These are phyloP conservation scores for Gopherus flavomarginatus DNA, from an alignment of 2,113 vertebrate species.

Conservation along the genomic window DNA sequence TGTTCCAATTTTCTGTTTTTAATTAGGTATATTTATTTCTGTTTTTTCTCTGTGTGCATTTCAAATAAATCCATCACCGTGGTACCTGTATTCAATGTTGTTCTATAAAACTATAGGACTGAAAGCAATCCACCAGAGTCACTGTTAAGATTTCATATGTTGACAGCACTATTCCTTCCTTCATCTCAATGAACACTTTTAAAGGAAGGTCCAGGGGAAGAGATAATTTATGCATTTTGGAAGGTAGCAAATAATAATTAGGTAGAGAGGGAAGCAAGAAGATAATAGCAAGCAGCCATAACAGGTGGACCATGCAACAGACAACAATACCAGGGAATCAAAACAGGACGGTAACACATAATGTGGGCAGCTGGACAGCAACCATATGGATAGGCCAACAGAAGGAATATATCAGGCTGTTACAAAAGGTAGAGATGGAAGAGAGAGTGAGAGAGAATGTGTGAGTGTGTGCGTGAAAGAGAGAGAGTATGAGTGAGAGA, in stretches of 20 bases:
- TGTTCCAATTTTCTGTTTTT: neutral
- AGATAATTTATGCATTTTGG: slow-evolving; percentile 37
- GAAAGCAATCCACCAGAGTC: slow-evolving; percentile 29
- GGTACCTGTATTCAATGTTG: neutral
- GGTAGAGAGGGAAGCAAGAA: slow-evolving; percentile 14
- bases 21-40: neutral
- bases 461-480: neutral
- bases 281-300: slow-evolving; percentile 4
- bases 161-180: slow-evolving; percentile 45
- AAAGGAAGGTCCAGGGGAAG: slow-evolving; percentile 35
- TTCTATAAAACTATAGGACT: neutral
- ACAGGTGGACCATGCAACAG: neutral
- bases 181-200: slow-evolving; percentile 59
- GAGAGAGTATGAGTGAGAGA: neutral
- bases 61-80: slow-evolving; percentile 1
- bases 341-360: neutral
- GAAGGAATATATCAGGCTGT: neutral
- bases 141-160: slow-evolving; percentile 49
- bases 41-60: slow-evolving; percentile 19
- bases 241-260: slow-evolving; percentile 60
- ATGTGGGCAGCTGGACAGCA: neutral
- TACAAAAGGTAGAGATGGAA: neutral
- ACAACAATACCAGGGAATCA: neutral
- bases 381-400: slow-evolving; percentile 5
- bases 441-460: neutral